Evolutionary conservation across 2,113 vertebrate genomes (phyloP).

Genomic region (Microcebus griseorufus): DNA sequence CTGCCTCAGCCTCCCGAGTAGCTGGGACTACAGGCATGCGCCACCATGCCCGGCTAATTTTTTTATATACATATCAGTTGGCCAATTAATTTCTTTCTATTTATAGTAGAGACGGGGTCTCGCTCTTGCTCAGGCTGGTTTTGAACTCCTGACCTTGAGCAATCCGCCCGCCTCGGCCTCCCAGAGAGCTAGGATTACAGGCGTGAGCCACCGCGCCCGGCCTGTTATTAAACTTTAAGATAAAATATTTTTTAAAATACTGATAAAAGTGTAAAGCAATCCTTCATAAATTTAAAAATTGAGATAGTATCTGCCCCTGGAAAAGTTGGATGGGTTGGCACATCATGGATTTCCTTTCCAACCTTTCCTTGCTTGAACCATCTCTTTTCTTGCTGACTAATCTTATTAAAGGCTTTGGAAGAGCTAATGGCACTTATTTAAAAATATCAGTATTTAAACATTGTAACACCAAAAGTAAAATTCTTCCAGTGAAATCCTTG

Average conservation of each 20-base stretch:
- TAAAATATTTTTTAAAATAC: not conserved
- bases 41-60: too few relatives aligned
- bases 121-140: too few relatives aligned
- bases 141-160: too few relatives aligned
- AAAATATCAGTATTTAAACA: not conserved
- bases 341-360: not conserved
- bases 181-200: too few relatives aligned
- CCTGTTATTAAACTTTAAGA: constrained; percentile 63
- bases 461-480: constrained; percentile 16
- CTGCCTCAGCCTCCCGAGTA: too few relatives aligned
- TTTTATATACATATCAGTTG: too few relatives aligned
- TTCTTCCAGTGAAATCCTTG: constrained; percentile 3
- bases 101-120: too few relatives aligned
- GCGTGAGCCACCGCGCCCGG: too few relatives aligned
- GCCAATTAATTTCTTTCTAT: too few relatives aligned
- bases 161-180: too few relatives aligned
- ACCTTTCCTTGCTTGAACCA: not conserved
- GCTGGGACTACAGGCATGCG: too few relatives aligned
- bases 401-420: constrained; percentile 44
- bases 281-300: constrained; percentile 39
- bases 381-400: constrained; percentile 50
- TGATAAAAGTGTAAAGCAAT: not conserved
- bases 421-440: not conserved
- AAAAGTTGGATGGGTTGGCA: not conserved
- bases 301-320: not conserved